Evolutionary conservation across 2,888 invertebrate genomes (phyloP).

Genomic region (Ypsolopha scabrella): DNA sequence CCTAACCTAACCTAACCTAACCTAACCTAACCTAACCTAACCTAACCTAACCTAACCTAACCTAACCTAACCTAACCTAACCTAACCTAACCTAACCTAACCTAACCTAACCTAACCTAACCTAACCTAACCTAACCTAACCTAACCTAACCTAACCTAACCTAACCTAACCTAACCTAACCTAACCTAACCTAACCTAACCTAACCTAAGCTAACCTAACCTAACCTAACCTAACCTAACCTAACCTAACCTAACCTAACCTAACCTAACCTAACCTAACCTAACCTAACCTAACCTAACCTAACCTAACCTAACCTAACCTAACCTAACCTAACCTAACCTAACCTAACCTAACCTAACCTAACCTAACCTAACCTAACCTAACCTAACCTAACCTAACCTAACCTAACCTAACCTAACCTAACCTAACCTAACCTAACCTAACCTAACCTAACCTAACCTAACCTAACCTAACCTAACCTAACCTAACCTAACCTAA

Average conservation of each 20-base stretch:
- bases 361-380: conserved; percentile 13
- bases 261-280: conserved; percentile 15
- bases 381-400: conserved; percentile 16
- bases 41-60: conserved; percentile 15
- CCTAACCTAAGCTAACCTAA: conserved; percentile 16
- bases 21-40: conserved; percentile 14
- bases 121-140: conserved; percentile 12
- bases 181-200: conserved; percentile 12
- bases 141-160: conserved; percentile 14
- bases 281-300: conserved; percentile 15
- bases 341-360: conserved; percentile 10
- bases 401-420: conserved; percentile 16
- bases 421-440: conserved; percentile 16
- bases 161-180: conserved; percentile 13
- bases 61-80: conserved; percentile 12
- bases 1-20: conserved; percentile 12
- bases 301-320: conserved; percentile 16
- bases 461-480: conserved; percentile 15
- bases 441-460: conserved; percentile 18
- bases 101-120: conserved; percentile 11
- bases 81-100: conserved; percentile 11
- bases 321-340: conserved; percentile 11
- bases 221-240: conserved; percentile 16
- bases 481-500: conserved; percentile 15
- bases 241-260: conserved; percentile 15